Percentiles rank a stretch among this genome's conserved stretches.
Conservation (phyloP, 2,797 vertebrate genomes). For the Heliangelus exortis region DNA sequence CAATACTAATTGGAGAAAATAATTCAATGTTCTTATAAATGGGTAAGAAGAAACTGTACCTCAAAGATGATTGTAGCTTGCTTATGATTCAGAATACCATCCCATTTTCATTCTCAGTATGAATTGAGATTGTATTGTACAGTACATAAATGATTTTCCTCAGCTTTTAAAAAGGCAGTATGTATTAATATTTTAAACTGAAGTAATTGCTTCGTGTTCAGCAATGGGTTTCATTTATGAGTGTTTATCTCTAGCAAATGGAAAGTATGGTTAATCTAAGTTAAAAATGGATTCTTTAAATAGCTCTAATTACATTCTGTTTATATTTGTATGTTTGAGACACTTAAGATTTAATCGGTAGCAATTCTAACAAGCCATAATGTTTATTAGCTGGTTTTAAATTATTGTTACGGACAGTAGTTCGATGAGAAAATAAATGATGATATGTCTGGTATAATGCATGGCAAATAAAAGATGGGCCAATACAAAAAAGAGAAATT, state of each 20-base stretch:
- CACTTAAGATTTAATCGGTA: slow-evolving; percentile 84
- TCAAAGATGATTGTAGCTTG: slow-evolving; percentile 58
- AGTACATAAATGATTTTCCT: slow-evolving; percentile 82
- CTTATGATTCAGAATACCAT: slow-evolving; percentile 52
- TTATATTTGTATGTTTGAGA: slow-evolving; percentile 84
- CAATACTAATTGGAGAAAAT: slow-evolving; percentile 45
- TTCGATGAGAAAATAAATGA: slow-evolving; percentile 77
- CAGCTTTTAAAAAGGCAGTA: slow-evolving; percentile 78
- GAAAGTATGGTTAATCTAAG: slow-evolving; percentile 86
- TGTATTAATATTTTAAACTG: slow-evolving; percentile 87
- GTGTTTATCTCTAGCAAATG: slow-evolving; percentile 83
- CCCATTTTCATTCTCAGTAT: slow-evolving; percentile 69
- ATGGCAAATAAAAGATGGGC: slow-evolving; percentile 78
- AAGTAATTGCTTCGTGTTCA: slow-evolving; percentile 85
- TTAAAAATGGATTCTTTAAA: slow-evolving; percentile 86
- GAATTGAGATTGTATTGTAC: slow-evolving; percentile 65
- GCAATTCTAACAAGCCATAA: slow-evolving; percentile 83
- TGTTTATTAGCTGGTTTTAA: slow-evolving; percentile 85
- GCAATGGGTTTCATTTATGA: slow-evolving; percentile 83
- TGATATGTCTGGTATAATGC: slow-evolving; percentile 66
- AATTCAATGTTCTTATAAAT: slow-evolving; percentile 71
- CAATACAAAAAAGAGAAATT: neutral
- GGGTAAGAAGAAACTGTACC: slow-evolving; percentile 47
- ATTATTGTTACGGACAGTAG: slow-evolving; percentile 80
- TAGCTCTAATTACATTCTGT: slow-evolving; percentile 85